Evolutionary conservation across 2,888 invertebrate species (phyloP).

Genomic region (Amaurobius ferox): DNA sequence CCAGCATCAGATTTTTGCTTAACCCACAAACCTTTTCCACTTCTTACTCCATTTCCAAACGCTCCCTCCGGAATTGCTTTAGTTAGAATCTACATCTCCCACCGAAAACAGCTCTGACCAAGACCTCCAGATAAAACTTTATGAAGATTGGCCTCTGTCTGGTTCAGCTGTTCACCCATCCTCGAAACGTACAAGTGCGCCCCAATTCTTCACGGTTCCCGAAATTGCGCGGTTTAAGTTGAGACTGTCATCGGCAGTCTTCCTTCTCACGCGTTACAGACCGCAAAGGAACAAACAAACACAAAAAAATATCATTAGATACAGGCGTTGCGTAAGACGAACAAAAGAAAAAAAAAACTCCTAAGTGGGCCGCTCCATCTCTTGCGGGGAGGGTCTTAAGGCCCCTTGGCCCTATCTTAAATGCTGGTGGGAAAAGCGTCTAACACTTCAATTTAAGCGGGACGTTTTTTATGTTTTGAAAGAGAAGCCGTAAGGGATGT

Average conservation of each 20-base stretch:
- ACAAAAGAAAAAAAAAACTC: conserved; percentile 12
- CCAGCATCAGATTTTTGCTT: no score
- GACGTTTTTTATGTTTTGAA: background rate
- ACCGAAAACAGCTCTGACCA: no score
- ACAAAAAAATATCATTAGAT: background rate
- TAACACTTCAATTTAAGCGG: conserved; percentile 44
- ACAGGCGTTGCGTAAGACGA: conserved; percentile 5
- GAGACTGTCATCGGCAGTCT: conserved; percentile 21
- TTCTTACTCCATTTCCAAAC: no score
- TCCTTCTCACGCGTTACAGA: conserved; percentile 35
- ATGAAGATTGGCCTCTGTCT: no score
- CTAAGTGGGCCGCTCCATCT: conserved; percentile 39
- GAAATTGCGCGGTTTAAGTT: conserved; percentile 8
- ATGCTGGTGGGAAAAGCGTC: conserved; percentile 54
- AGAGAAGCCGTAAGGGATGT: background rate
- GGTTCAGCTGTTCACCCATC: no score
- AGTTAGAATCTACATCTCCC: no score
- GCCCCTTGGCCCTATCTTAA: conserved; percentile 44
- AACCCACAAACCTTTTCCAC: no score
- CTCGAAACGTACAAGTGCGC: no score
- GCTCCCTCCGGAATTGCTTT: no score
- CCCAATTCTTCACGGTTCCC: background rate
- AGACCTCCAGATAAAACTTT: no score
- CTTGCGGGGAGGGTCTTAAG: conserved; percentile 18
- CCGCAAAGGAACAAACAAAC: conserved; percentile 27